phyloP scores from a whole-genome alignment of 2,113 vertebrate species.

The Asarcornis scutulata region DNA sequence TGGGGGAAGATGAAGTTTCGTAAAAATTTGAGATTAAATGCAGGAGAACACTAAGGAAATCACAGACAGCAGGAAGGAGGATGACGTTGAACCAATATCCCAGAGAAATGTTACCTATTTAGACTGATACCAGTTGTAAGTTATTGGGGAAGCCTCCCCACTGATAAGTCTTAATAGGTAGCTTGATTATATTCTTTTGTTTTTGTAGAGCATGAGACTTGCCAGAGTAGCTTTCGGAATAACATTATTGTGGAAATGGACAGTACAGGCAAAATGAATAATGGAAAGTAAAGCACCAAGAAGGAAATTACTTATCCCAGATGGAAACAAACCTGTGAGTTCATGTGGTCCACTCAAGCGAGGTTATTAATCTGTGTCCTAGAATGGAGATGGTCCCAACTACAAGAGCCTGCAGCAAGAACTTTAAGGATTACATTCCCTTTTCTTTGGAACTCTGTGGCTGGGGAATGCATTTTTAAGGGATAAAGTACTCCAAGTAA shows the following conservation, averaged over 20 bases:
- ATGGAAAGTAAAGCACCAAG: fast-evolving
- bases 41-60: background rate
- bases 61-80: background rate
- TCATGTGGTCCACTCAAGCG: background rate
- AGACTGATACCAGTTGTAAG: background rate
- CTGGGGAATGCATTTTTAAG: background rate
- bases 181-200: background rate
- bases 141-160: background rate
- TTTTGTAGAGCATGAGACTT: background rate
- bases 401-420: background rate
- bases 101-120: background rate
- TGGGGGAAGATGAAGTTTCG: background rate
- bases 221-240: background rate
- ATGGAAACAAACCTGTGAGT: background rate
- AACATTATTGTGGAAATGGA: background rate
- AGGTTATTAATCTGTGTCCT: background rate
- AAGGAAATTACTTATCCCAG: background rate
- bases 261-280: background rate
- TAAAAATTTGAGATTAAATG: background rate
- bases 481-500: background rate
- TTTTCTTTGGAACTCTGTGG: background rate
- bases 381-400: background rate
- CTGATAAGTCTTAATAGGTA: background rate
- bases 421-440: background rate
- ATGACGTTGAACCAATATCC: background rate